phyloP scores from a whole-genome alignment of 2,888 invertebrate species.

The Agrochola circellaris region DNA sequence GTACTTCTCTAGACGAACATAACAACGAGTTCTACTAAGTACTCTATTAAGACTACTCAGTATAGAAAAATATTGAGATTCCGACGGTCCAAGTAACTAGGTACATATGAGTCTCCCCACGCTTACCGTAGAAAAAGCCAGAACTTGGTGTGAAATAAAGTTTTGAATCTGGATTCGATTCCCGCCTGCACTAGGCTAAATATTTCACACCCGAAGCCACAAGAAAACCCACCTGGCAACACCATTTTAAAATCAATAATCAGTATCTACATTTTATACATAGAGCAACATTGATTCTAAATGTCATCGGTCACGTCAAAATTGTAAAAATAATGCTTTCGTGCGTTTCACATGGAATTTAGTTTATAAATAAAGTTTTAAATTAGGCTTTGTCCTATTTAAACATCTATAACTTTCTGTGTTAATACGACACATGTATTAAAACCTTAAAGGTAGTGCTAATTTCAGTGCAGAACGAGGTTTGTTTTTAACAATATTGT shows the following conservation, averaged over 20 bases:
- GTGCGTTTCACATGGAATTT: slow-evolving; percentile 54
- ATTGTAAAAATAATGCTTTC: slow-evolving; percentile 68
- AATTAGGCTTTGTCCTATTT: slow-evolving; percentile 34
- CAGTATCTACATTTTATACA: background rate
- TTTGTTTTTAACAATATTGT: slow-evolving; percentile 48
- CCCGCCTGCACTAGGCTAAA: background rate
- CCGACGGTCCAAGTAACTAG: background rate
- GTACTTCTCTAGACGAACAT: no score
- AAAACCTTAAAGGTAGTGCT: slow-evolving; percentile 18
- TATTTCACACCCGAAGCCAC: background rate
- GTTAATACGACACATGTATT: slow-evolving; percentile 21
- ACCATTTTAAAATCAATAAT: slow-evolving; percentile 33
- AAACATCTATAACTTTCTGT: slow-evolving; percentile 27
- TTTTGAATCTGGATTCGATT: background rate
- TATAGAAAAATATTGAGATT: background rate
- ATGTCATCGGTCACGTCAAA: slow-evolving; percentile 61
- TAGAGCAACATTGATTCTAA: slow-evolving; percentile 41
- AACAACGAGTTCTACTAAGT: no score
- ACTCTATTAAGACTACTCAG: no score
- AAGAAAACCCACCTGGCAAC: slow-evolving; percentile 14
- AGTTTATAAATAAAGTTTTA: slow-evolving; percentile 60
- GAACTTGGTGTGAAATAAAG: background rate
- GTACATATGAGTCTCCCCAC: background rate
- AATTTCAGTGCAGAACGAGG: slow-evolving; percentile 37
- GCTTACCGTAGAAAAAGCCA: background rate